Evolutionary conservation across 2,888 invertebrate genomes (phyloP), one percentile per base, ranked within the genome.

Genomic region (Cyclophora albipunctata): DNA sequence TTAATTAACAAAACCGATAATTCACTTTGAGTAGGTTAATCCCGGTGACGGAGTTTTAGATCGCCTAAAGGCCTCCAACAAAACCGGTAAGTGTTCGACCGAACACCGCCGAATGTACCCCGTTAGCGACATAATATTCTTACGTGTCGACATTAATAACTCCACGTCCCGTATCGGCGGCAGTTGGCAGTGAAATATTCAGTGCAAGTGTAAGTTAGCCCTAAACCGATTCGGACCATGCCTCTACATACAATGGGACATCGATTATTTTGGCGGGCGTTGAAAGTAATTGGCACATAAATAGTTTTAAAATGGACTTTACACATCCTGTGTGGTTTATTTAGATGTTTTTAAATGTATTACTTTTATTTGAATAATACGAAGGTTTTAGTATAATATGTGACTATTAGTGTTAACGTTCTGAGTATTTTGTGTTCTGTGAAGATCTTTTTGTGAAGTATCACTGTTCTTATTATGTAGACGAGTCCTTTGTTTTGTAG

Each of bases 281-380:
- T 60, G 69, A 75, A 73, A 75, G 73, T 73, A 75, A 75, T 73
- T 77, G 71, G 70, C 71, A 70, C 68, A 66, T 72, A 74, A 73
- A 76, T 70, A 65, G 66, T 53, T 59, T 54, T 57, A 52, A 57
- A 55, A 58, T 51, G 52, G 48, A 52, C 54, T 37, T 37, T 37
- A 37, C 37, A 40, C 43, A 42, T 47, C 45, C 56, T 59, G 58
- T 59, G 54, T 49, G 53, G 57, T 59, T 58, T 56, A 55, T 55
- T 57, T 52, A 45, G 5, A 5, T 4, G 37, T 37, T 37, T 20
- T 20, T 20, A 1, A 20, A 20, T 20, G 20, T 20, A 20, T 20
- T 20, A 20, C 20, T 20, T 20, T 20, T 20, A 20, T 20, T 20
- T 20, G 20, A 20, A 20, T 20, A 20, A 20, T 20, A 20, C 20